These are phyloP conservation scores for Rhaphigaster nebulosa DNA, from an alignment of 2,888 invertebrate species.

Conservation along the genomic window DNA sequence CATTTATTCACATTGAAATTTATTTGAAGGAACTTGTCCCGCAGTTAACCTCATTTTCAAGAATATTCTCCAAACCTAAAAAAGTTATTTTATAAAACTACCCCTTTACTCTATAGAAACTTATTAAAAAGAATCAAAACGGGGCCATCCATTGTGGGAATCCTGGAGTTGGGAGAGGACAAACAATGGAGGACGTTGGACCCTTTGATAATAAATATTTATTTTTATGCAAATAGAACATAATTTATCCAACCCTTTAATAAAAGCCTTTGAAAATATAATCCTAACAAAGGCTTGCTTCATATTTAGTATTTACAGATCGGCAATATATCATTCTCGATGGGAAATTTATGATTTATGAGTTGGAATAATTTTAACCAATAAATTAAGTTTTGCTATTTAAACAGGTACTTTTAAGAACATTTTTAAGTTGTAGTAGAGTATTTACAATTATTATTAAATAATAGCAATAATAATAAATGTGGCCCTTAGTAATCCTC, in stretches of 20 bases:
- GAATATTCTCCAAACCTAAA: not conserved
- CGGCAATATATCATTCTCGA: not conserved
- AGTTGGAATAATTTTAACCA: not conserved
- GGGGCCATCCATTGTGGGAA: conserved; percentile 24
- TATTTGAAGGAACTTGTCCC: not conserved
- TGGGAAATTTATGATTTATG: not conserved
- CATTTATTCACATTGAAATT: too few relatives aligned
- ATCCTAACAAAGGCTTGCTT: not conserved
- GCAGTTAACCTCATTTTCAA: not conserved
- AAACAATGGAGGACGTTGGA: conserved; percentile 20
- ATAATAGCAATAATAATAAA: too few relatives aligned
- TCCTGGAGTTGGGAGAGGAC: conserved; percentile 22
- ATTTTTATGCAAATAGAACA: conserved; percentile 38
- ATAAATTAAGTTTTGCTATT: not conserved
- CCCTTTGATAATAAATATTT: conserved; percentile 49
- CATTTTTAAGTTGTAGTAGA: too few relatives aligned
- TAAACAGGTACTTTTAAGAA: not conserved
- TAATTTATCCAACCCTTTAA: conserved; percentile 9
- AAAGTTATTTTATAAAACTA: not conserved
- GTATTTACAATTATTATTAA: too few relatives aligned
- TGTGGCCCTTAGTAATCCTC: too few relatives aligned
- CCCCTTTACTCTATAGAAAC: not conserved
- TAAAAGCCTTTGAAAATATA: conserved; percentile 35
- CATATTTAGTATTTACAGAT: conserved; percentile 17
- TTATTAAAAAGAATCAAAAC: conserved; percentile 39